Percentiles rank a stretch among this genome's conserved stretches.
phyloP scores from a whole-genome alignment of 2,113 vertebrate species.

The Tachysurus vachellii region DNA sequence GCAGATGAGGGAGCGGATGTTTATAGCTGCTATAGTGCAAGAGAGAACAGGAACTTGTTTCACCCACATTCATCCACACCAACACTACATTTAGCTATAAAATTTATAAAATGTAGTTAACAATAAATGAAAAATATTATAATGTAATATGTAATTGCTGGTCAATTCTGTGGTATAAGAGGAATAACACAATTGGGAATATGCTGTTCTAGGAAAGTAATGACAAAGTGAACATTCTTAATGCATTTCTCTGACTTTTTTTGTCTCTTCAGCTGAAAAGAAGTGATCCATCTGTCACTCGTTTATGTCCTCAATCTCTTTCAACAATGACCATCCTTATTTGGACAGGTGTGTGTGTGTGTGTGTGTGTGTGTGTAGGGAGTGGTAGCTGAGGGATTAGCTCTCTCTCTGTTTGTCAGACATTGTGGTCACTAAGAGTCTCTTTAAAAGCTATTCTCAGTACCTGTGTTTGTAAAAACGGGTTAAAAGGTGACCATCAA shows the following conservation, averaged over 20 bases:
- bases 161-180: no score
- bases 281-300: conserved; percentile 61
- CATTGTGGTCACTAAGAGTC: conserved; percentile 45
- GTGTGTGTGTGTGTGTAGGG: conserved; percentile 52
- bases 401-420: conserved; percentile 44
- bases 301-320: conserved; percentile 40
- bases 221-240: conserved; percentile 4
- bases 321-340: conserved; percentile 59
- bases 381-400: conserved; percentile 54
- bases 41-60: not conserved
- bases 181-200: not conserved
- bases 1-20: not conserved
- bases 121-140: not conserved
- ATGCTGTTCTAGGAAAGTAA: not conserved
- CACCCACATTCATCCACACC: not conserved
- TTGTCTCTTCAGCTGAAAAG: conserved; percentile 50
- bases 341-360: conserved; percentile 69
- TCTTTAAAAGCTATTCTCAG: conserved; percentile 47
- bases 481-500: conserved; percentile 48
- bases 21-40: not conserved
- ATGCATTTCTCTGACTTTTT: conserved; percentile 14
- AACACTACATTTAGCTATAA: not conserved
- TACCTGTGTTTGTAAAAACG: conserved; percentile 44
- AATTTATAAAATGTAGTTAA: not conserved
- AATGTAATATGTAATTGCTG: not conserved